Percentiles rank a stretch among this genome's conserved stretches.
These are phyloP conservation scores for Atherix ibis DNA, from an alignment of 2,888 invertebrate species.

Conservation along the genomic window DNA sequence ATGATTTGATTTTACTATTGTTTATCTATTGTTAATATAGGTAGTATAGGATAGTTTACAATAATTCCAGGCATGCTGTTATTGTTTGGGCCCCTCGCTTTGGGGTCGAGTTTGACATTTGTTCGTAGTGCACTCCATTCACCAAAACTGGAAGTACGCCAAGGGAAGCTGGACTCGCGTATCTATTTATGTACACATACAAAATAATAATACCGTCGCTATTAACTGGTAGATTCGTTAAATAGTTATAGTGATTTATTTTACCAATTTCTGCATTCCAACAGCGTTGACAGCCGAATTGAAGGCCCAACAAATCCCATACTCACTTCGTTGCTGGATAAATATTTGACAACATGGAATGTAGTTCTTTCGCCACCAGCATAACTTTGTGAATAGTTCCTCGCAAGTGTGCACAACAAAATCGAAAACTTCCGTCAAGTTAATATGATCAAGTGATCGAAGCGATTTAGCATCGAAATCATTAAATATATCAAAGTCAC, in stretches of 20 bases:
- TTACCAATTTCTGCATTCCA: too few species aligned
- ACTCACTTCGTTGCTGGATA: conserved; percentile 31
- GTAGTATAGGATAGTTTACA: too few species aligned
- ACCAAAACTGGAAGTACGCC: conserved; percentile 19
- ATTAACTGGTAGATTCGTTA: too few species aligned
- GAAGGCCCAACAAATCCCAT: conserved; percentile 33
- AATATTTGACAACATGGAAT: conserved; percentile 33
- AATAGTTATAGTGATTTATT: too few species aligned
- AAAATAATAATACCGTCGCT: too few species aligned
- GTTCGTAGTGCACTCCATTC: conserved; percentile 23
- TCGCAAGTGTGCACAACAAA: conserved; percentile 23
- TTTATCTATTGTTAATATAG: too few species aligned
- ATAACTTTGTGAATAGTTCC: conserved; percentile 26
- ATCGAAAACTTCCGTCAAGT: conserved; percentile 17
- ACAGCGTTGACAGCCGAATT: conserved; percentile 27
- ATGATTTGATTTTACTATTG: too few species aligned
- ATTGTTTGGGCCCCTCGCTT: too few species aligned
- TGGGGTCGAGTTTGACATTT: conserved; percentile 13
- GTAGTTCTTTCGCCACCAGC: conserved; percentile 29
- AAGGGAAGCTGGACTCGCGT: conserved; percentile 10
- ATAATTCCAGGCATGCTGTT: too few species aligned
- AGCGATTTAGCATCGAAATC: conserved; percentile 13
- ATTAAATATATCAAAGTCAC: conserved; percentile 23
- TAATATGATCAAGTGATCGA: conserved; percentile 17
- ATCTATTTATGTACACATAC: too few species aligned